Base-by-base conservation (phyloP, 2,797 vertebrate species). In the Epinephelus coioides region DNA sequence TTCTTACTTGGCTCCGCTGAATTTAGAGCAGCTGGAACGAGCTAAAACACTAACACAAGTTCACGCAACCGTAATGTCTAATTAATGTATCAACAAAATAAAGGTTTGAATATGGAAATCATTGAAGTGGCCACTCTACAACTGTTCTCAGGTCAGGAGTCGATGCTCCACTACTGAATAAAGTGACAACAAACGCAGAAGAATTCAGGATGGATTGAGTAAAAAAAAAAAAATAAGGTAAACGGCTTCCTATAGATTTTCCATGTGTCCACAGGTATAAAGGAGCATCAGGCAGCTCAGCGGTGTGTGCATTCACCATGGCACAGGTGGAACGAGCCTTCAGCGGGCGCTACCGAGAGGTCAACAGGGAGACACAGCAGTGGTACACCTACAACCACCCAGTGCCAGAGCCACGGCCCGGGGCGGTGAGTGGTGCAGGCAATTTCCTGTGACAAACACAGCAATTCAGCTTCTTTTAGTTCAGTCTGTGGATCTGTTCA, bases 351-450 rank as follows among this genome's bases (percentile, higher is more conserved):
- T 99, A 98, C 92, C 94, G 97, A 76, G 97, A 97, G 82, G 97
- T 98, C 88, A 98, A 98, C 94, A 94, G 97, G 0, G 97, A 98
- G 89, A 98, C 96, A 0, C 97, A 97, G 94, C 97, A 97, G 93
- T 98, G 98, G 98, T 97, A 97, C 92, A 97, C 97, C 0, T 97
- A 96, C 91, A 97, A 97, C 12, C 86, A 97, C 72, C 91, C 93
- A 0, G 94, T 96, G 67, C 97, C 97, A 0, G 95, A 96, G 9
- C 97, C 97, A 2, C 95, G 98, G 50, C 98, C 97, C 0, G 98
- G 98, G 73, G 94, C 90, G 57, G 97, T 98, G 82, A 91, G 95
- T 88, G 27, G 1, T 18, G 40, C 15, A 49, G 1, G 10, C 59
- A 53, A 25, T 21, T 46, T 57, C 56, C 61, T 76, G 59, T 64